A percentile compares a stretch with the other conserved stretches of the same genome.
These are phyloP conservation scores for Rhagophthalmus giganteus DNA, from an alignment of 2,888 invertebrate genomes.

Conservation along the genomic window DNA sequence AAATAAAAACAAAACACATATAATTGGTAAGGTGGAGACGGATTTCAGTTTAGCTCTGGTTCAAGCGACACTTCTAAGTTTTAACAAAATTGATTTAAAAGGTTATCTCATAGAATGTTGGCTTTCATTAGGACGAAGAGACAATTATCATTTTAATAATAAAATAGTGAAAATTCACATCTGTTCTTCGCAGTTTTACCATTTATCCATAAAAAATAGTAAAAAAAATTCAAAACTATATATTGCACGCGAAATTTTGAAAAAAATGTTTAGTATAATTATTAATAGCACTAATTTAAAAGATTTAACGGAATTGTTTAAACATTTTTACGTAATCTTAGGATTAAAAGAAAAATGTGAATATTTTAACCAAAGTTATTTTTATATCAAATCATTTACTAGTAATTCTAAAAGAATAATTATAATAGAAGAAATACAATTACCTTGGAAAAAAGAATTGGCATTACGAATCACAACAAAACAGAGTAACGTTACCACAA, in stretches of 20 bases:
- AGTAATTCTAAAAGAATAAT: background rate
- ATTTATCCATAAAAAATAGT: background rate
- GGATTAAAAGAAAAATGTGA: background rate
- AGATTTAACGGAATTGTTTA: background rate
- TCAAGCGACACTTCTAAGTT: background rate
- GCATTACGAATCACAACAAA: too few relatives aligned
- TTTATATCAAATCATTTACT: background rate
- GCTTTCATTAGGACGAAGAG: background rate
- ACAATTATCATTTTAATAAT: background rate
- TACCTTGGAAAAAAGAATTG: background rate
- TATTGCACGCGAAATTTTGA: background rate
- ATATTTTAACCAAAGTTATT: background rate
- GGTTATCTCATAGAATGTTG: constrained; percentile 2
- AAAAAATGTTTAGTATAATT: constrained; percentile 1
- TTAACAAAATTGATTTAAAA: constrained; percentile 4
- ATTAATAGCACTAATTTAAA: constrained; percentile 1
- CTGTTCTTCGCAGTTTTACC: constrained; percentile 2
- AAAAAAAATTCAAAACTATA: constrained; percentile 2
- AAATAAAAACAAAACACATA: background rate
- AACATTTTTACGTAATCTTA: constrained; percentile 1
- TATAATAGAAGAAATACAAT: background rate
- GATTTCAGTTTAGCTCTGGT: constrained; percentile 6
- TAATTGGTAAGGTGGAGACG: constrained; percentile 4
- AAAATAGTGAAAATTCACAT: constrained; percentile 1
- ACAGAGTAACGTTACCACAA: too few relatives aligned